These are phyloP conservation scores for Argyresthia goedartella DNA, from an alignment of 2,888 invertebrate species.

Conservation along the genomic window DNA sequence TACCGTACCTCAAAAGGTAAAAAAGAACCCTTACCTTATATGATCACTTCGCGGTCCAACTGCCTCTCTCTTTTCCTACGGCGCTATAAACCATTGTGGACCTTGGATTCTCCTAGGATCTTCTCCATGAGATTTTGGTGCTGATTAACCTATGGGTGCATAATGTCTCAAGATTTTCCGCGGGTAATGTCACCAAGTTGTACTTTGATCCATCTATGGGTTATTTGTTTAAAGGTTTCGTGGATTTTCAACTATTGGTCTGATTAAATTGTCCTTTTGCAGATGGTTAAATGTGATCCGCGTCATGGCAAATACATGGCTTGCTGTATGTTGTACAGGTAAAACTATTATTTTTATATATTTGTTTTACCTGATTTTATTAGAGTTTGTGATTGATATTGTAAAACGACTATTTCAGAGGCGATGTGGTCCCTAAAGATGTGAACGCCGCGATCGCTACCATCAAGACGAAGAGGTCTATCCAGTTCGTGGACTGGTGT, in stretches of 20 bases:
- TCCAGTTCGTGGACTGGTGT: slow-evolving; percentile 92
- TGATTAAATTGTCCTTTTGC: slow-evolving; percentile 23
- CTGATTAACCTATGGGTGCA: no score
- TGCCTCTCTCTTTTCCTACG: no score
- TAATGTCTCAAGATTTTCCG: no score
- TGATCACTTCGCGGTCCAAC: no score
- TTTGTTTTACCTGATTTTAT: not conserved
- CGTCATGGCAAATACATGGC: slow-evolving; percentile 94
- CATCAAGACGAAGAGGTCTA: slow-evolving; percentile 93
- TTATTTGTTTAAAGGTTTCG: no score
- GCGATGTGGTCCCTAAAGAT: slow-evolving; percentile 94
- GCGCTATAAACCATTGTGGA: no score
- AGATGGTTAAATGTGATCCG: slow-evolving; percentile 95
- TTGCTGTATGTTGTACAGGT: slow-evolving; percentile 91
- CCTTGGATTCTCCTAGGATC: no score
- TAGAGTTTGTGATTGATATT: not conserved
- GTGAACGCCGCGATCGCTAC: slow-evolving; percentile 94
- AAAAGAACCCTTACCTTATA: no score
- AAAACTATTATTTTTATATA: slow-evolving; percentile 1
- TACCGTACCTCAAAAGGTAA: slow-evolving; percentile 13
- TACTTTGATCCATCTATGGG: no score
- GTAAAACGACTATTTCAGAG: slow-evolving; percentile 57
- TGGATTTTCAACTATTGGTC: not conserved
- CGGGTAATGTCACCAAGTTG: no score
- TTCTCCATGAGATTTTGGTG: no score